Evolutionary conservation across 2,113 vertebrate species (phyloP), one percentile per base, ranked within the genome.

Genomic region (Columbina picui): DNA sequence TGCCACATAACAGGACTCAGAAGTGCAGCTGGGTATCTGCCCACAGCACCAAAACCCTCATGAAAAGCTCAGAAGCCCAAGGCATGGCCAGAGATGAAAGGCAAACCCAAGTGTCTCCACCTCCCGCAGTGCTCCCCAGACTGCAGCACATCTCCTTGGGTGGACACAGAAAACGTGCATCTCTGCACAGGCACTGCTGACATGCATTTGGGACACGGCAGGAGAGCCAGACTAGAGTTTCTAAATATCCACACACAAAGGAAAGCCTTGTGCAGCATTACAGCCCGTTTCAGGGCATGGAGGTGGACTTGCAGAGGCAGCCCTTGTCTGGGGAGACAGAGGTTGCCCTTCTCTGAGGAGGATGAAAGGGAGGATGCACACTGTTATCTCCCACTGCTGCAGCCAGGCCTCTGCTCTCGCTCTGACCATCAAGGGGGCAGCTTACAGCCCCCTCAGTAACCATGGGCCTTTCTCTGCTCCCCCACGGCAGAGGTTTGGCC

Each of bases 231-330:
- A 14, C 6, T 16, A 1, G 5, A 38, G 19, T 53, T 70, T 29
- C 45, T 36, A 21, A 29, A 3, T 14, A 29, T 27, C 30, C 30
- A 49, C n/a, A 7, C 57, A 41, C 25, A 59, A 27, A 56, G 2
- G 4, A 14, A 75, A 65, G 71, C 29, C 5, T 16, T 0, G 1
- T 23, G 57, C 13, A 21, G 50, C 10, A 0, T 7, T 7, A 10
- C 38, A 59, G 45, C 19, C 59, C 32, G 49, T 2, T 34, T 26
- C 52, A 49, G 36, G 1, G 26, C 69, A 17, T 0, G 8, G 18
- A 57, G 36, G 21, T 2, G 11, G 39, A 23, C 45, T 38, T 2
- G 4, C 52, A 41, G 45, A 64, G 53, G 11, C 2, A 4, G 9
- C 8, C 8, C 11, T 14, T 32, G 79, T 21, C 0, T 4, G 14